Percentiles rank a stretch among this genome's conserved stretches.
phyloP scores from a whole-genome alignment of 2,797 vertebrate genomes.

The Hoplostethus atlanticus region DNA sequence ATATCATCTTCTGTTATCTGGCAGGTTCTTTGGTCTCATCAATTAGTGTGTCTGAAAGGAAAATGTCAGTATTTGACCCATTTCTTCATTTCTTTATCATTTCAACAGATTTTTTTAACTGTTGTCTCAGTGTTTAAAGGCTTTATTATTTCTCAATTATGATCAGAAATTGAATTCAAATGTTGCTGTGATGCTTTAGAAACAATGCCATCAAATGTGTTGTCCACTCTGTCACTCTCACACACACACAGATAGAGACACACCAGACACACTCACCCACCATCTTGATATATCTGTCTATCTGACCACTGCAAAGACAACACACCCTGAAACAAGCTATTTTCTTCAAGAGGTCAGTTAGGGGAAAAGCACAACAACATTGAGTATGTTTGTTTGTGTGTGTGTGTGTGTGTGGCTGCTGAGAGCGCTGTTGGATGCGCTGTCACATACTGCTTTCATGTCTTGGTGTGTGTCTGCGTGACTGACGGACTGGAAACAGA shows the following conservation, averaged over 20 bases:
- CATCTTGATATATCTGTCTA: constrained; percentile 30
- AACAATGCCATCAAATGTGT: not conserved
- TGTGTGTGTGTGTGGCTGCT: constrained; percentile 33
- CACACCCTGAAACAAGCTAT: constrained; percentile 54
- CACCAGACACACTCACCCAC: constrained; percentile 4
- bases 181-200: too few species aligned
- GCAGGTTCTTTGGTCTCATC: too few species aligned
- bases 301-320: constrained; percentile 32
- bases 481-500: constrained; percentile 61
- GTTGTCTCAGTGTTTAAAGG: too few species aligned
- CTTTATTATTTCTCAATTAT: not conserved
- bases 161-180: not conserved
- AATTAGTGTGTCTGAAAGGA: too few species aligned
- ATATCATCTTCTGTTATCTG: too few species aligned
- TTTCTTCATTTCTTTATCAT: too few species aligned
- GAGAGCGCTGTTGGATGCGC: constrained; percentile 61
- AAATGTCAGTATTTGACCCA: too few species aligned
- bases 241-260: constrained; percentile 2
- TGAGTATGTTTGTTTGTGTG: not conserved
- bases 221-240: not conserved
- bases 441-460: constrained; percentile 70
- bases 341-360: constrained; percentile 70
- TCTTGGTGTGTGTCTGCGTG: constrained; percentile 65
- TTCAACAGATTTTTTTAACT: too few species aligned
- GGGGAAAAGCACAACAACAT: constrained; percentile 36